phyloP scores from a whole-genome alignment of 2,888 invertebrate genomes.

The Pyrochroa serraticornis region DNA sequence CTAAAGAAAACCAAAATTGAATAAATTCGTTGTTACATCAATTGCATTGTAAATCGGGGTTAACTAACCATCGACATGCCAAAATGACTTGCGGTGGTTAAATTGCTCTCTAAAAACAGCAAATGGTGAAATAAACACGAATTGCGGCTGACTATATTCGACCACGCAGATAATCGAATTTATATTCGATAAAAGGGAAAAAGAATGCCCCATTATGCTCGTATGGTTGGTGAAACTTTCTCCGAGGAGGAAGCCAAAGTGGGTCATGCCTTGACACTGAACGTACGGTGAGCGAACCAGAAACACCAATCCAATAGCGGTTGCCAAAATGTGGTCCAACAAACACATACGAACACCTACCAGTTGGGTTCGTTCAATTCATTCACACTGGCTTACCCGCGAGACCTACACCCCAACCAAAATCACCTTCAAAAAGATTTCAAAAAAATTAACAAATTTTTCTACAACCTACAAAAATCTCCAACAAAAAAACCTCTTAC shows the following conservation, averaged over 20 bases:
- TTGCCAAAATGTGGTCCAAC: slow-evolving; percentile 30
- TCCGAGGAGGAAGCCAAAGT: slow-evolving; percentile 26
- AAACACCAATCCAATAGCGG: slow-evolving; percentile 29
- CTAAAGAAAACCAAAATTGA: no score
- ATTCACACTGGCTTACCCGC: neutral
- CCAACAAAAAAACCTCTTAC: no score
- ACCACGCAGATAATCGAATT: slow-evolving; percentile 21
- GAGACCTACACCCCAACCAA: neutral
- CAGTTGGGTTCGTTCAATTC: slow-evolving; percentile 2
- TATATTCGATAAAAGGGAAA: slow-evolving; percentile 33
- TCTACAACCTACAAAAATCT: no score
- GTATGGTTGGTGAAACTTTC: slow-evolving; percentile 32
- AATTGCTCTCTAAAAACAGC: no score
- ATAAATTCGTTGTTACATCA: no score
- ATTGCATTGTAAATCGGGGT: no score
- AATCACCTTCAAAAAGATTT: no score
- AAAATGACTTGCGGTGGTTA: no score
- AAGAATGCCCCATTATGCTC: slow-evolving; percentile 31
- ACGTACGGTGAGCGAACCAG: slow-evolving; percentile 25
- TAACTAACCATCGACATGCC: no score
- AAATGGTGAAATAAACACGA: no score
- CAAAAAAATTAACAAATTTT: no score
- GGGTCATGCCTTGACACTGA: slow-evolving; percentile 31
- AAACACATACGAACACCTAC: slow-evolving; percentile 21
- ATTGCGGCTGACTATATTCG: slow-evolving; percentile 2